These are phyloP conservation scores for Camponotus vicinus DNA, from an alignment of 1,140 invertebrate genomes.

Conservation along the genomic window DNA sequence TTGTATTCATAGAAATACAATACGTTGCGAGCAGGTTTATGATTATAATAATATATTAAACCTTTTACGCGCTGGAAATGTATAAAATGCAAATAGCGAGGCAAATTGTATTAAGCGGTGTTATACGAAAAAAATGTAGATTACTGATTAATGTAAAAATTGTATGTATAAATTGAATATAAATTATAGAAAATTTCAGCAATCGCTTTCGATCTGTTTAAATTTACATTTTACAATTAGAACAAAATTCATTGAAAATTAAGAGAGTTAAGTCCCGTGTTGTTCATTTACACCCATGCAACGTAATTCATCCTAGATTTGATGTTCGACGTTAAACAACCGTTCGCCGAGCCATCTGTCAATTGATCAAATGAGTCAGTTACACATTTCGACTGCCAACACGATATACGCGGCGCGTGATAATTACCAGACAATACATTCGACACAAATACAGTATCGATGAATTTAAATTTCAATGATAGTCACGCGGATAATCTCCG, in stretches of 20 bases:
- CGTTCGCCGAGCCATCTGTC: not conserved
- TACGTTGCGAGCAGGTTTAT: constrained; percentile 1
- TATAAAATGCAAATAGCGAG: constrained; percentile 16
- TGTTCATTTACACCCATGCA: not conserved
- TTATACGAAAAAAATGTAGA: not conserved
- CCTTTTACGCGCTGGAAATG: not conserved
- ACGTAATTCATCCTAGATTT: not conserved
- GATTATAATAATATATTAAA: constrained; percentile 26
- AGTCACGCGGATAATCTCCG: not conserved
- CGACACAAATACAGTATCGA: not conserved
- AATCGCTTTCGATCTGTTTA: not conserved
- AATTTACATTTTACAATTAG: not conserved
- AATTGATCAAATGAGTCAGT: constrained; percentile 15
- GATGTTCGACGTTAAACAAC: constrained; percentile 27
- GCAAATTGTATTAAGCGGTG: not conserved
- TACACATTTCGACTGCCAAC: constrained; percentile 17
- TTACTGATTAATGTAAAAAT: not conserved
- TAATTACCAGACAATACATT: constrained; percentile 23
- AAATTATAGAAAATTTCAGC: not conserved
- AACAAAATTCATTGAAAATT: not conserved
- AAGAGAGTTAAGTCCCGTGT: not conserved
- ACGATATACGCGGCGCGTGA: not conserved
- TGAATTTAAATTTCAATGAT: not conserved
- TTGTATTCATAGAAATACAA: constrained; percentile 9
- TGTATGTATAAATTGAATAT: not conserved